Conservation (phyloP, 1,140 invertebrate species). For the Bicyclus anynana region DNA sequence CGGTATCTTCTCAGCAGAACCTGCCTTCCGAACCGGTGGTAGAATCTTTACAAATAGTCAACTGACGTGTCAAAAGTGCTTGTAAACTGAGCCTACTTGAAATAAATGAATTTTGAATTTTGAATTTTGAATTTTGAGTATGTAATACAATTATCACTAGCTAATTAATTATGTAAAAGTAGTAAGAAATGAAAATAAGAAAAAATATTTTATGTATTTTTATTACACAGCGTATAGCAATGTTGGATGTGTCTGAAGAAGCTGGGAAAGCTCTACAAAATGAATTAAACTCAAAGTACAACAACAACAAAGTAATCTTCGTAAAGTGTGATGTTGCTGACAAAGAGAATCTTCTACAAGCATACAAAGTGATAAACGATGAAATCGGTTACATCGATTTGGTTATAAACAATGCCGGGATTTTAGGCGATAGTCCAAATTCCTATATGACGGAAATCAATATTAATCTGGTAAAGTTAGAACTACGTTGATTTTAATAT, state of each 20-base stretch:
- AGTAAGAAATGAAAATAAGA: no score
- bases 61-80: no score
- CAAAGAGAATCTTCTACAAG: conserved; percentile 76
- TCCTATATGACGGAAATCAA: conserved; percentile 38
- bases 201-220: not conserved
- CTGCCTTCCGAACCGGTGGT: no score
- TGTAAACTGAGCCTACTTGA: no score
- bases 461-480: conserved; percentile 40
- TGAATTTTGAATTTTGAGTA: no score
- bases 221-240: conserved; percentile 32
- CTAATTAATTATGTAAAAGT: no score
- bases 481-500: no score
- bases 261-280: conserved; percentile 21
- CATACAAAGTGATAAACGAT: conserved; percentile 77
- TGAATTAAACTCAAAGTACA: conserved; percentile 23
- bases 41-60: no score
- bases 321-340: conserved; percentile 81
- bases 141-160: no score
- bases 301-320: conserved; percentile 37
- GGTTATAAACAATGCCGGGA: conserved; percentile 76
- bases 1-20: no score
- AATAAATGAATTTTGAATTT: no score
- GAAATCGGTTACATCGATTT: conserved; percentile 24
- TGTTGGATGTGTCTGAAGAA: conserved; percentile 33
- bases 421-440: conserved; percentile 41